These are phyloP conservation scores for Myotis lucifugus DNA, from an alignment of 2,113 vertebrate species.

Conservation along the genomic window DNA sequence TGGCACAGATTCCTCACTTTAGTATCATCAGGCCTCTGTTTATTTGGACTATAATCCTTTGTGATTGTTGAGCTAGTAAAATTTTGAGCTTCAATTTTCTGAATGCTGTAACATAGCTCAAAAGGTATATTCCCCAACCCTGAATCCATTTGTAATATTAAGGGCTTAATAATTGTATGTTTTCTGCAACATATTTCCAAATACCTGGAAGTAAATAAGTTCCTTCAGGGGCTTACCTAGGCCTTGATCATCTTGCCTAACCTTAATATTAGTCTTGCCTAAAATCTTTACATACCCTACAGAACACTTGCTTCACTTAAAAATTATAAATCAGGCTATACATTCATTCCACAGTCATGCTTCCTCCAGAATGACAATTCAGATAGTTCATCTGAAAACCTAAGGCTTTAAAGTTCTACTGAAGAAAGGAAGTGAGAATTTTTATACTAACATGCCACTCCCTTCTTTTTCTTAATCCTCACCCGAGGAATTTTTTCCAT, in stretches of 20 bases:
- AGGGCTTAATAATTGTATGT: neutral
- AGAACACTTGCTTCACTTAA: slow-evolving; percentile 26
- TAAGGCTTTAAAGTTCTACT: neutral
- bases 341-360: neutral
- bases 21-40: neutral
- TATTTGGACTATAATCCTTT: neutral
- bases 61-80: neutral
- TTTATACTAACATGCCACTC: neutral
- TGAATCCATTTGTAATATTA: neutral
- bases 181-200: slow-evolving; percentile 8
- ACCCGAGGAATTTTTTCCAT: no score
- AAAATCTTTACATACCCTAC: neutral
- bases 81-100: slow-evolving; percentile 38
- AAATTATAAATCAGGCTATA: slow-evolving; percentile 1
- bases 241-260: neutral
- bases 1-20: neutral
- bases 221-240: neutral
- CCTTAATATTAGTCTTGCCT: neutral
- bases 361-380: neutral
- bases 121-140: neutral
- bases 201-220: neutral
- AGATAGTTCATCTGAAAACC: neutral
- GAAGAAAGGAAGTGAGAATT: neutral
- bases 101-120: neutral
- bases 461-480: no score